These are phyloP conservation scores for Lepisosteus osseus DNA, from an alignment of 2,113 vertebrate species.

Conservation along the genomic window DNA sequence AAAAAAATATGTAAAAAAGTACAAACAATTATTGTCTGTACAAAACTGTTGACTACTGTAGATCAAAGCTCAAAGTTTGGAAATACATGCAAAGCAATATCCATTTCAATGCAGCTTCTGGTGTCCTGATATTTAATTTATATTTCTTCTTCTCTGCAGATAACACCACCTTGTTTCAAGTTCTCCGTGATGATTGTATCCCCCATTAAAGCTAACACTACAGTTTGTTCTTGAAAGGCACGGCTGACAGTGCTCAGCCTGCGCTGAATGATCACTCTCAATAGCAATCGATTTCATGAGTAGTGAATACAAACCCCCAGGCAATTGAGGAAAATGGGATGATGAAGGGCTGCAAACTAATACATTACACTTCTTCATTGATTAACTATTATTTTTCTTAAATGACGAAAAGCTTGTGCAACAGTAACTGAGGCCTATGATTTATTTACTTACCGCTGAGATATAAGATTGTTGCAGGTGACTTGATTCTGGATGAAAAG, in stretches of 20 bases:
- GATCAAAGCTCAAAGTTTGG: too few relatives aligned
- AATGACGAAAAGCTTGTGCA: conserved; percentile 79
- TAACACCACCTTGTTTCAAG: conserved; percentile 3
- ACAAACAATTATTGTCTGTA: too few relatives aligned
- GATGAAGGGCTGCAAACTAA: conserved; percentile 80
- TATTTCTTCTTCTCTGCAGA: not conserved
- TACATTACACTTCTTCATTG: conserved; percentile 82
- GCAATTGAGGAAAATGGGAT: conserved; percentile 78
- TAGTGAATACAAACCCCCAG: conserved; percentile 75
- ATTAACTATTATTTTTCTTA: conserved; percentile 81
- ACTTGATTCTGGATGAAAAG: not conserved
- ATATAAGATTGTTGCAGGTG: conserved; percentile 9
- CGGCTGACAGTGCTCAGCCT: conserved; percentile 74
- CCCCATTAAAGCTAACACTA: conserved; percentile 4
- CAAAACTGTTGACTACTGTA: too few relatives aligned
- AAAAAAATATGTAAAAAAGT: too few relatives aligned
- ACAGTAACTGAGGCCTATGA: conserved; percentile 78
- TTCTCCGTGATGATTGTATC: not conserved
- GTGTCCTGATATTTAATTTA: not conserved
- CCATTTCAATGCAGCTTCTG: not conserved
- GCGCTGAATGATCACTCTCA: conserved; percentile 82
- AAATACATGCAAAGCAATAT: not conserved
- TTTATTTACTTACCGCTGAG: conserved; percentile 76
- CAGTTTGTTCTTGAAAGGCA: conserved; percentile 37
- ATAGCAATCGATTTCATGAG: conserved; percentile 81